Evolutionary conservation across 2,888 invertebrate genomes (phyloP).

Genomic region (Blastobasis lacticolella): DNA sequence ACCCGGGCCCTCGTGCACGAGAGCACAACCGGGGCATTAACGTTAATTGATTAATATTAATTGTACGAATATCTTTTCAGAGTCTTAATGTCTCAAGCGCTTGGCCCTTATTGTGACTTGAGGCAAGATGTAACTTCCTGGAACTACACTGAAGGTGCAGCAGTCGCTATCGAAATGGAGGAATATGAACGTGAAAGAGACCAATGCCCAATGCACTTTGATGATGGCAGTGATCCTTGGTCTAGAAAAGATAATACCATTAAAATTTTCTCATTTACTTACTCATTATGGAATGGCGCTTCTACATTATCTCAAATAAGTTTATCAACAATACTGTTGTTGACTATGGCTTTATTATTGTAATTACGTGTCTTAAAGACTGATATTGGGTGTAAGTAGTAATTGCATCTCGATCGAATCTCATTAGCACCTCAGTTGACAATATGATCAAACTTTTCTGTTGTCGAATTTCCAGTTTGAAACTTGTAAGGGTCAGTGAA

Average conservation of each 20-base stretch:
- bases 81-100: conserved; percentile 82
- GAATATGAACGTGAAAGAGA: conserved; percentile 96
- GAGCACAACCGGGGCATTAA: no score
- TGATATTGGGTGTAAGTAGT: conserved; percentile 3
- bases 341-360: conserved; percentile 25
- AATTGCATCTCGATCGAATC: neutral
- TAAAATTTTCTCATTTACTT: conserved; percentile 75
- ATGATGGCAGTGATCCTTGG: conserved; percentile 94
- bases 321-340: conserved; percentile 23
- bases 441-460: no score
- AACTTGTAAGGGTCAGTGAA: no score
- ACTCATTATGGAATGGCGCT: conserved; percentile 53
- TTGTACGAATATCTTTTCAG: conserved; percentile 29
- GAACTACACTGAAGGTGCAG: conserved; percentile 93
- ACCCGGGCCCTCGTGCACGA: no score
- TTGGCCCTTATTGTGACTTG: conserved; percentile 93
- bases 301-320: conserved; percentile 21
- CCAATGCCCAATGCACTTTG: conserved; percentile 98
- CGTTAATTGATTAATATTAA: no score
- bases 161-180: conserved; percentile 91
- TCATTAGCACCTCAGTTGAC: no score
- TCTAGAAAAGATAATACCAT: conserved; percentile 79
- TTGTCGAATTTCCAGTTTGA: no score
- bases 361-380: conserved; percentile 16
- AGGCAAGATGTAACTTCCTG: conserved; percentile 92